phyloP scores from a whole-genome alignment of 1,140 invertebrate genomes.

The Brachionus sp. region DNA sequence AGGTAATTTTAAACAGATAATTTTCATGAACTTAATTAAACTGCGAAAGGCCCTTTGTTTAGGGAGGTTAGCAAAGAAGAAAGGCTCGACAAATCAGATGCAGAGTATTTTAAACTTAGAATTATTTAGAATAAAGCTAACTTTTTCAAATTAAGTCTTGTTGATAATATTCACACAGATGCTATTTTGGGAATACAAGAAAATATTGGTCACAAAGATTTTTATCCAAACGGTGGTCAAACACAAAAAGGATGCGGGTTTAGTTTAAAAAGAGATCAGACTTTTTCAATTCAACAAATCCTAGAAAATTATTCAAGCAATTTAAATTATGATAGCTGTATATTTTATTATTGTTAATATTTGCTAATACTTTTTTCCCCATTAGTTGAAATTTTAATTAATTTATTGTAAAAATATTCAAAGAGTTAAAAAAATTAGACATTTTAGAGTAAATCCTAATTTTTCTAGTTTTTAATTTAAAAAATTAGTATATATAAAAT shows the following conservation, averaged over 20 bases:
- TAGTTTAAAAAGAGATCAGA: background rate
- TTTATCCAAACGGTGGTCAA: conserved; percentile 54
- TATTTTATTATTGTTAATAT: background rate
- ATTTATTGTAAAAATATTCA: no score
- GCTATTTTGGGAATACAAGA: conserved; percentile 61
- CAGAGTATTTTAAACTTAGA: conserved; percentile 66
- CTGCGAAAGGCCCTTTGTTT: background rate
- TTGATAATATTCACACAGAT: conserved; percentile 90
- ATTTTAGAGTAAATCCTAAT: no score
- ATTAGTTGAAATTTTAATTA: no score
- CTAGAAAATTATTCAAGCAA: conserved; percentile 2
- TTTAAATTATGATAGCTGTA: conserved; percentile 18
- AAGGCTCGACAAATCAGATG: conserved; percentile 77
- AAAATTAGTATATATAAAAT: no score
- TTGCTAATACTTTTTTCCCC: no score
- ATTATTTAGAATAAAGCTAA: background rate
- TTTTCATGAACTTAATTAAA: background rate
- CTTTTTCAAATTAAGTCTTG: conserved; percentile 62
- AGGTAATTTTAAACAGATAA: conserved; percentile 83
- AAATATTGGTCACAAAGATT: conserved; percentile 65
- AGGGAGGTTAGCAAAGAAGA: conserved; percentile 72
- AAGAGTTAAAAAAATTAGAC: no score
- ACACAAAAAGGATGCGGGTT: conserved; percentile 59
- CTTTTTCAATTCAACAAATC: background rate
- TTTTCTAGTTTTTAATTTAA: no score